A percentile compares a stretch with the other conserved stretches of the same genome.
These are phyloP conservation scores for Cyanistes caeruleus DNA, from an alignment of 2,113 vertebrate genomes.

Conservation along the genomic window DNA sequence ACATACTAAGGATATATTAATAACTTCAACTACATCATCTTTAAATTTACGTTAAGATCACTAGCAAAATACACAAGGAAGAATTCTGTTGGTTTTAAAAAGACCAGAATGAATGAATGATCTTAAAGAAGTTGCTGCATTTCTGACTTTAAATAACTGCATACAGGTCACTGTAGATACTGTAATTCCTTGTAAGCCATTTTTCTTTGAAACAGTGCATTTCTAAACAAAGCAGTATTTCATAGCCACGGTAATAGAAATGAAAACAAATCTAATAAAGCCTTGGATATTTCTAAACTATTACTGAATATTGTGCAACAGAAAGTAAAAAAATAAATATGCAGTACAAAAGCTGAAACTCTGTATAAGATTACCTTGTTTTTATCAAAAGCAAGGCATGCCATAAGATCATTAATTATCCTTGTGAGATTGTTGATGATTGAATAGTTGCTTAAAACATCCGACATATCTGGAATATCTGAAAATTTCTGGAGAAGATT, in stretches of 20 bases:
- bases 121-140: neutral
- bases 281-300: neutral
- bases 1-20: neutral
- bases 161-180: neutral
- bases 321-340: neutral
- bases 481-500: slow-evolving; percentile 80
- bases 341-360: neutral
- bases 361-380: slow-evolving; percentile 70
- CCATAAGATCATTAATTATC: slow-evolving; percentile 79
- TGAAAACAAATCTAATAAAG: neutral
- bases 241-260: neutral
- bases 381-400: slow-evolving; percentile 69
- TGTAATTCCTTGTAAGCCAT: neutral
- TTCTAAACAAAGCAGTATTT: slow-evolving; percentile 22
- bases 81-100: neutral
- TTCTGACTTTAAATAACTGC: neutral
- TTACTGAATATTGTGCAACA: neutral
- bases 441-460: slow-evolving; percentile 81
- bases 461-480: slow-evolving; percentile 75
- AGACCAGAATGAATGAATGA: neutral
- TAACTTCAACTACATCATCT: neutral
- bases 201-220: neutral
- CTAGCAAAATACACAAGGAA: neutral
- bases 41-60: slow-evolving; percentile 6
- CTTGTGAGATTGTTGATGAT: slow-evolving; percentile 81